Evolutionary conservation across 2,113 vertebrate species (phyloP).

Genomic region (Cynopterus brachyotis): DNA sequence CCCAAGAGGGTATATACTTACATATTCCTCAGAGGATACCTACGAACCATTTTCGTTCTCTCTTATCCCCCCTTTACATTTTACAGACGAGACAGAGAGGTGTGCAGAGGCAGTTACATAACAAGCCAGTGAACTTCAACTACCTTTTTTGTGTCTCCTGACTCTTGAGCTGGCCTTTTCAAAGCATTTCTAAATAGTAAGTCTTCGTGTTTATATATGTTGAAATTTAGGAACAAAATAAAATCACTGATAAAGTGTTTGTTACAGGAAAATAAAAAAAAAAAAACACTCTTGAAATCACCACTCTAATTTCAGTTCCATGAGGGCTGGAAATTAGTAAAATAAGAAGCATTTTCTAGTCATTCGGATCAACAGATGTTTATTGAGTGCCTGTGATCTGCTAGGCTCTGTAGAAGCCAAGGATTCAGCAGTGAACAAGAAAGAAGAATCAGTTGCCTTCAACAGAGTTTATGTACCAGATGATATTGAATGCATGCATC

Average conservation of each 20-base stretch:
- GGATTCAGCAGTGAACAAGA: background rate
- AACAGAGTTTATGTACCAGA: background rate
- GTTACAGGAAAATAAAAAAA: background rate
- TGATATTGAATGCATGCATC: background rate
- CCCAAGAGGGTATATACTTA: background rate
- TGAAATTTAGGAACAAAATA: background rate
- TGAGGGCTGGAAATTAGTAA: background rate
- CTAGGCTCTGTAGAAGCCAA: background rate
- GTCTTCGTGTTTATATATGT: background rate
- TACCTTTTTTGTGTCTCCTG: background rate
- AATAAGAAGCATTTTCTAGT: background rate
- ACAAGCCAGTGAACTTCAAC: background rate
- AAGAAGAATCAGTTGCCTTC: background rate
- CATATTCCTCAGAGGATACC: background rate
- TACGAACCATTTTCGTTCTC: background rate
- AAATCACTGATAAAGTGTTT: background rate
- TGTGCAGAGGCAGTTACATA: background rate
- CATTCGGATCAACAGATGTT: background rate
- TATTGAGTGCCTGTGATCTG: background rate
- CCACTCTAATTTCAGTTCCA: background rate
- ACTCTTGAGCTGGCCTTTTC: background rate
- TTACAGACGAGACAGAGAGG: background rate
- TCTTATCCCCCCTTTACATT: background rate
- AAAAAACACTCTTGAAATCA: background rate
- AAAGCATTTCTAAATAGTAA: background rate